These are phyloP conservation scores for Lepidochrysops patricia DNA, from an alignment of 2,888 invertebrate species.

Conservation along the genomic window DNA sequence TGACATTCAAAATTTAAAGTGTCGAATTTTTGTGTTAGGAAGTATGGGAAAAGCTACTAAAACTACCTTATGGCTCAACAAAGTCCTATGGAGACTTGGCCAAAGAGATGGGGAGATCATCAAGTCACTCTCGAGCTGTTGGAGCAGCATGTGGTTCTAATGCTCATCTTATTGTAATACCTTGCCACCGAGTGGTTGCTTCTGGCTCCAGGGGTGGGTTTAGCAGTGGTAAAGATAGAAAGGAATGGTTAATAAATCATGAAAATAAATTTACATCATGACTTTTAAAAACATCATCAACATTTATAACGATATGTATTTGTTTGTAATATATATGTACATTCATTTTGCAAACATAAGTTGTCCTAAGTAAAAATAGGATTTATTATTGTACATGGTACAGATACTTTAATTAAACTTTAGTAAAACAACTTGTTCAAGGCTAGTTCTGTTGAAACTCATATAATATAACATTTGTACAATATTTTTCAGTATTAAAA, in stretches of 20 bases:
- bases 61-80: slow-evolving; percentile 52
- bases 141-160: slow-evolving; percentile 63
- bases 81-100: slow-evolving; percentile 55
- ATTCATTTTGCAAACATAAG: too few relatives aligned
- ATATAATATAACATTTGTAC: background rate
- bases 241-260: slow-evolving; percentile 66
- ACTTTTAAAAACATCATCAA: too few relatives aligned
- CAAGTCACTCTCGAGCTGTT: slow-evolving; percentile 52
- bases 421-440: background rate
- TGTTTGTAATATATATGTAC: too few relatives aligned
- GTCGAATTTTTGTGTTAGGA: slow-evolving; percentile 34
- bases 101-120: slow-evolving; percentile 42
- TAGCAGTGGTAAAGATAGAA: slow-evolving; percentile 66
- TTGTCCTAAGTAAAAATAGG: background rate
- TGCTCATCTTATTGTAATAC: slow-evolving; percentile 47
- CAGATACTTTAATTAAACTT: background rate
- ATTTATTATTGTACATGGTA: slow-evolving; percentile 8
- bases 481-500: background rate
- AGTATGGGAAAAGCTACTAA: slow-evolving; percentile 51
- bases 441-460: background rate
- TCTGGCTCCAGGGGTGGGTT: slow-evolving; percentile 60
- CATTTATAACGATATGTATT: too few relatives aligned
- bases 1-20: too few relatives aligned
- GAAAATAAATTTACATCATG: slow-evolving; percentile 40
- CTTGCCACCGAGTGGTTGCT: slow-evolving; percentile 58